Evolutionary conservation across 2,888 invertebrate species (phyloP), one percentile per base, ranked within the genome.

Genomic region (Apeira syringaria): DNA sequence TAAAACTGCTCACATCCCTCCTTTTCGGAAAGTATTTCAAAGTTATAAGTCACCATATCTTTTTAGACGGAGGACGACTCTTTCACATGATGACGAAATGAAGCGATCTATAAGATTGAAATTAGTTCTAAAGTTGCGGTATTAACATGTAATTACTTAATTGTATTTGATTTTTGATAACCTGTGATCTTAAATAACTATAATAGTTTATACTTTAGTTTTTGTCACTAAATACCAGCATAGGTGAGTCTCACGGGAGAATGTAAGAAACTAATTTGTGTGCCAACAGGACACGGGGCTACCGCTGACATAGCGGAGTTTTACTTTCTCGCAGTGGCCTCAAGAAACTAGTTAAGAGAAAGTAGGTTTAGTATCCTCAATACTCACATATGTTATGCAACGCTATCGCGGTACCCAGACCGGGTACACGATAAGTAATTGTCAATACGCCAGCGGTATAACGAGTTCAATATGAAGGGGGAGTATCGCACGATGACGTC

Each of bases 331-430:
- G 72, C 73, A 76, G 77, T 80, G 80, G 83, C 86, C 82, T 76
- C 80, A 80, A 82, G 80, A 86, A 86, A 85, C 83, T 80, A 85
- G 85, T 85, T 83, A 80, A 82, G 88, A 86, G 87, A 88, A 89
- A 88, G 86, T 89, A 84, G 85, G 83, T 81, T 83, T 77, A 75
- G 79, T 76, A 78, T 81, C 76, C 80, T 77, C 72, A 66, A 59
- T 71, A 67, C 7, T 2, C 64, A 72, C 80, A 80, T 80, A 80
- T 78, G 70, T 82, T 81, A 81, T 76, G 78, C 80, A 82, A 84
- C 66, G 61, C 58, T 59, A 57, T 58, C 58, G 57, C 57, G 54
- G 57, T 27, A 40, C 35, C 38, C 49, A 47, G 38, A 40, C 35
- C 38, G 49, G 48, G 38, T 40, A 57, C n/a, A n/a, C n/a, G n/a